A percentile compares a stretch with the other conserved stretches of the same genome.
These are phyloP conservation scores for Saccostrea glomerata DNA, from an alignment of 1,140 invertebrate species.

Conservation along the genomic window DNA sequence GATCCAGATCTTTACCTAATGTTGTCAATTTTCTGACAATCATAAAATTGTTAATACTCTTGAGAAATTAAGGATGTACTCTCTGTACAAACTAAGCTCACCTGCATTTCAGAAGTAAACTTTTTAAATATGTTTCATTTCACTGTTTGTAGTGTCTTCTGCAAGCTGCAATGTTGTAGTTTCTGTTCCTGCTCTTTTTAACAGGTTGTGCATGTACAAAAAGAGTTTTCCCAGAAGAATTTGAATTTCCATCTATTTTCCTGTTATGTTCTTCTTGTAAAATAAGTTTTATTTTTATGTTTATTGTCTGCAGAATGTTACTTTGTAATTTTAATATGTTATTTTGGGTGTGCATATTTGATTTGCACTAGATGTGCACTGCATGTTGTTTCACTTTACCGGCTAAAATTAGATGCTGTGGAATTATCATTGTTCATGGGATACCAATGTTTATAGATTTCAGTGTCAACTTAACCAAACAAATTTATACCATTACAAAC, in stretches of 20 bases:
- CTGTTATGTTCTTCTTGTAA: neutral
- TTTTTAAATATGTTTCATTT: neutral
- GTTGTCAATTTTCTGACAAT: neutral
- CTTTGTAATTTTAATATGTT: neutral
- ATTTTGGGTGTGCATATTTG: neutral
- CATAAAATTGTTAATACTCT: neutral
- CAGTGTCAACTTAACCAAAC: no score
- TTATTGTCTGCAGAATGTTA: neutral
- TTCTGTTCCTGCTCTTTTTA: neutral
- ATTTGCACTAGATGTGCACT: no score
- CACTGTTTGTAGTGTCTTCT: neutral
- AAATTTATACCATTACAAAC: no score
- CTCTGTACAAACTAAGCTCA: neutral
- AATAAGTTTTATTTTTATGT: neutral
- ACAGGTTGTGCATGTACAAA: neutral
- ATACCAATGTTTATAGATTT: no score
- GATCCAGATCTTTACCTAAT: neutral
- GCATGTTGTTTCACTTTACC: no score
- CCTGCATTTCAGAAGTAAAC: constrained; percentile 5
- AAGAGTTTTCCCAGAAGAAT: neutral
- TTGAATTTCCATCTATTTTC: neutral
- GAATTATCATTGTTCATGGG: no score
- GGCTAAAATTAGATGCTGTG: no score
- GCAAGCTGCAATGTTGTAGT: neutral
- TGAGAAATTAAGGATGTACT: neutral